Base-by-base conservation (phyloP, 2,797 vertebrate species). In the Manis crassicaudata region DNA sequence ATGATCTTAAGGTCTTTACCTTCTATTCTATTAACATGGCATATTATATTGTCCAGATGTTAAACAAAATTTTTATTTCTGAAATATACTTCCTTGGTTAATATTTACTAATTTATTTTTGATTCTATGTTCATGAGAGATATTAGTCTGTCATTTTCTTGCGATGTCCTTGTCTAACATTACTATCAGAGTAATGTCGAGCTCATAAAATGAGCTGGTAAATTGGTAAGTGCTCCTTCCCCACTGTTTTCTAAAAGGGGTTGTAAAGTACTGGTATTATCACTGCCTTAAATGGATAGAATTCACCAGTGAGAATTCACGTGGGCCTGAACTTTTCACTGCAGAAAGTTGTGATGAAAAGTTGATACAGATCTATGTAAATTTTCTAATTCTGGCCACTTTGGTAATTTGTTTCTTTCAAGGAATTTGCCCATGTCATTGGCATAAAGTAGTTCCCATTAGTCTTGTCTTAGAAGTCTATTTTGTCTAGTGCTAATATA, bases 381-480 rank as follows among this genome's bases (percentile, higher is more conserved):
- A 56, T 75, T 84, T 84, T 84, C 27, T 25, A 54, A 54, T 65
- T 83, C 46, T 60, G 18, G 60, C 76, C 21, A 76, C 35, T 56
- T 27, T 20, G 21, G 27, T 65, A 63, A 43, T n/a, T 54, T 56
- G 13, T 60, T 3, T 84, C 58, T 83, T 83, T 63, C 12, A 62
- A 63, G 20, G 12, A 56, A 75, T 67, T 62, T 67, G 32, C n/a
- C 70, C 60, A 60, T 77, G 84, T 90, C 62, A 84, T 52, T 77
- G 40, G 40, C 62, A 86, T 37, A 86, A 63, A 58, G 35, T 43
- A 84, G 72, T 84, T 76, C 50, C n/a, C 25, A 85, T 56, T 65
- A 77, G 32, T 75, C 60, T 95, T 54, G 23, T 52, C 50, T 92
- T 89, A 92, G 92, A 89, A 84, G 35, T 86, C 35, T 29, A 87